phyloP scores from a whole-genome alignment of 2,888 invertebrate genomes.

The Sinotaia quadrata region DNA sequence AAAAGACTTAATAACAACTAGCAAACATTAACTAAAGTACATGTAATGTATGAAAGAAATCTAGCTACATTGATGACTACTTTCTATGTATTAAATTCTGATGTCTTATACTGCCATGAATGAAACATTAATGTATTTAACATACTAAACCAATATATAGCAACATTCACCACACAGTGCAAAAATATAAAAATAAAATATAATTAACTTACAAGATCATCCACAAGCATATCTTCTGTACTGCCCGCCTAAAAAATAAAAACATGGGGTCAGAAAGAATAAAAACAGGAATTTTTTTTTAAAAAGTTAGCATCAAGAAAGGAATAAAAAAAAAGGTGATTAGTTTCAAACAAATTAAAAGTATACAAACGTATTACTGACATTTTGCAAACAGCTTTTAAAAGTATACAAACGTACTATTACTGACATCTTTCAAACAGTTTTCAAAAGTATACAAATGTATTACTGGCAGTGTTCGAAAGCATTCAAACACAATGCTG shows the following conservation, averaged over 20 bases:
- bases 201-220: slow-evolving; percentile 51
- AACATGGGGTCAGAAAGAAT: slow-evolving; percentile 23
- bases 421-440: no score
- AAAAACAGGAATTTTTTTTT: not conserved
- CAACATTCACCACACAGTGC: not conserved
- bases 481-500: no score
- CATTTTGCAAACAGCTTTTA: no score
- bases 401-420: no score
- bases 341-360: no score
- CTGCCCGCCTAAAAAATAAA: slow-evolving; percentile 55
- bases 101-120: not conserved
- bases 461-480: no score
- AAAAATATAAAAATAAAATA: not conserved
- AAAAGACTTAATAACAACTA: no score
- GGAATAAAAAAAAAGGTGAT: slow-evolving; percentile 14
- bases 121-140: not conserved
- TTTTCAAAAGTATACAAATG: no score
- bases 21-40: no score
- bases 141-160: not conserved
- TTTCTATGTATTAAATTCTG: not conserved
- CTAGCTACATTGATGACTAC: no score
- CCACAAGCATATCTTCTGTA: slow-evolving; percentile 65
- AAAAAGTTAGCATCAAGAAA: not conserved
- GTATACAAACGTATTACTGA: no score
- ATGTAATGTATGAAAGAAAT: no score